Conservation (phyloP, 37 sponge, comb jelly and placozoan genomes). For the Geodia barretti region DNA sequence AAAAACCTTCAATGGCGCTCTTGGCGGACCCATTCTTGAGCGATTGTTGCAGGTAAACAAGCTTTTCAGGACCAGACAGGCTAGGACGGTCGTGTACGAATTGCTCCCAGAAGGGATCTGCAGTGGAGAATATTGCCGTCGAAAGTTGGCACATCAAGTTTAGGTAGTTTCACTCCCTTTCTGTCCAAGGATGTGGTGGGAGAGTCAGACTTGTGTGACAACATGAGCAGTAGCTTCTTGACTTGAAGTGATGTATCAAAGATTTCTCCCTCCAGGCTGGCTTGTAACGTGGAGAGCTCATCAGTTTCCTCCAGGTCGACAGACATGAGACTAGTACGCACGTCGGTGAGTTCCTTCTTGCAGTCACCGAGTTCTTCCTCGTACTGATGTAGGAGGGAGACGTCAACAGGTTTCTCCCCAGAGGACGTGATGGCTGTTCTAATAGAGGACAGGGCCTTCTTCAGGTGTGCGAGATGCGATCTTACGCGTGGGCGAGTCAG, state of each 20-base stretch:
- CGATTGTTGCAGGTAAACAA: slow-evolving; percentile 18
- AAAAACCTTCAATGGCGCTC: slow-evolving; percentile 15
- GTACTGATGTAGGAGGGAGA: slow-evolving; percentile 10
- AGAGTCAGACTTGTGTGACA: background rate
- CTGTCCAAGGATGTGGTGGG: background rate
- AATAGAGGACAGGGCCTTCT: background rate
- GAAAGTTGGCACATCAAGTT: slow-evolving; percentile 19
- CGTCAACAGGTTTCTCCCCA: slow-evolving; percentile 12
- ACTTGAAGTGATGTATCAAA: slow-evolving; percentile 5
- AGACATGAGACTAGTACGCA: slow-evolving; percentile 7
- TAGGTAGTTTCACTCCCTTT: slow-evolving; percentile 24
- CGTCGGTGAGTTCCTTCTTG: slow-evolving; percentile 29
- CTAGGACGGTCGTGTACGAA: slow-evolving; percentile 16
- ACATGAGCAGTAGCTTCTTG: background rate
- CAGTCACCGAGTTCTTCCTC: slow-evolving; percentile 31
- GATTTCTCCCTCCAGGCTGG: slow-evolving; percentile 12
- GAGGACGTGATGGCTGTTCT: background rate
- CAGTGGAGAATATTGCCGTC: slow-evolving; percentile 25
- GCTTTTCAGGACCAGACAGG: slow-evolving; percentile 16
- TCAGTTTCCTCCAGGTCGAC: slow-evolving; percentile 17
- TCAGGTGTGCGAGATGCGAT: background rate
- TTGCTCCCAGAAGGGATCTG: slow-evolving; percentile 27
- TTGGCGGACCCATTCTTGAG: slow-evolving; percentile 6
- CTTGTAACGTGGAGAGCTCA: slow-evolving; percentile 13
- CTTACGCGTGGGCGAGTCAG: background rate